phyloP scores from a whole-genome alignment of 2,113 vertebrate genomes.

The Donacobius atricapilla region DNA sequence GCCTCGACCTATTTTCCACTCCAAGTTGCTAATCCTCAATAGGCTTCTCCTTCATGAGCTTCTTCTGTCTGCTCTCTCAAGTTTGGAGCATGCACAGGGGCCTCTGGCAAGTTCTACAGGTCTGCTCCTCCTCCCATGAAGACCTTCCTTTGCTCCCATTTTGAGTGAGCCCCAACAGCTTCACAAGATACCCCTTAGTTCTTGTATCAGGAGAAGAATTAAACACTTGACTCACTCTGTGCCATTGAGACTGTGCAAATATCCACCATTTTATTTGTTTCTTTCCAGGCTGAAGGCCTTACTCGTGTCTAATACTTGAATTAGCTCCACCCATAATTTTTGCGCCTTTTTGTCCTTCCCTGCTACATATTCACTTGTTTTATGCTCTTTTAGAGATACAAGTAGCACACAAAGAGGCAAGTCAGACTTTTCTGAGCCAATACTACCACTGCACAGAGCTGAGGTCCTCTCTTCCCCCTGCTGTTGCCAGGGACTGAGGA shows the following conservation, averaged over 20 bases:
- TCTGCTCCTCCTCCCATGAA: not conserved
- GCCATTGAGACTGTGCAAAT: too few relatives aligned
- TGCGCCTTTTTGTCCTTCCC: not conserved
- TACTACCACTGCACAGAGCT: too few relatives aligned
- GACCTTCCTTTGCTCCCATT: not conserved
- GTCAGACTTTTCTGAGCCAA: not conserved
- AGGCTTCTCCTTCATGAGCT: not conserved
- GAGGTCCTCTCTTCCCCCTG: not conserved
- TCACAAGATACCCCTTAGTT: not conserved
- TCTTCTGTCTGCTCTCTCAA: not conserved
- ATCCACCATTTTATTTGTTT: not conserved
- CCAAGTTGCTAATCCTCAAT: not conserved
- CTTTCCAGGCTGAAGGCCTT: not conserved
- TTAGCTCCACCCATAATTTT: not conserved
- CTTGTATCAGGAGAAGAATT: not conserved
- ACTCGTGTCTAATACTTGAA: not conserved
- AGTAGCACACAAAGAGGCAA: not conserved
- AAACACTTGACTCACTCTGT: not conserved
- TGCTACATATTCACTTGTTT: not conserved
- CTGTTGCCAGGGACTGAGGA: not conserved
- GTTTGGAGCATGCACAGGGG: fast-evolving
- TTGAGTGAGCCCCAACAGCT: not conserved
- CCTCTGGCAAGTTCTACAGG: not conserved
- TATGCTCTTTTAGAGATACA: not conserved
- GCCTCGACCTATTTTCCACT: fast-evolving